Conservation (phyloP, 2,113 vertebrate genomes). For the Peucedramus taeniatus region DNA sequence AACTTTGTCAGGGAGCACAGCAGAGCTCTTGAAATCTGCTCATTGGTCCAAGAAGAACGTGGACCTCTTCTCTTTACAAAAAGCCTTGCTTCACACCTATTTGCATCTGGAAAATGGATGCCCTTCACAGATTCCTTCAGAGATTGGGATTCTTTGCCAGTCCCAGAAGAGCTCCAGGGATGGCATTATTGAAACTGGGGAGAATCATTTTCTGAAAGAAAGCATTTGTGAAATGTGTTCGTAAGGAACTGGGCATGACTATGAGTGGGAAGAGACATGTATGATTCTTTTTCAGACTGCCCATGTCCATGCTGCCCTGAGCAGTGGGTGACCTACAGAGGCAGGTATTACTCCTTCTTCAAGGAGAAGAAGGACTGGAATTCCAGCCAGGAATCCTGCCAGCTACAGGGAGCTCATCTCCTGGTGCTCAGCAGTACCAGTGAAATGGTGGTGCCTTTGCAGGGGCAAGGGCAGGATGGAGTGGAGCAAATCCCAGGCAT, state of each 20-base stretch:
- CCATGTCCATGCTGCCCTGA: background rate
- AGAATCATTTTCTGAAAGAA: background rate
- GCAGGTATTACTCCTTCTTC: conserved; percentile 42
- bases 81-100: background rate
- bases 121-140: background rate
- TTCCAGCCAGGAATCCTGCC: conserved; percentile 23
- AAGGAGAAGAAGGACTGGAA: background rate
- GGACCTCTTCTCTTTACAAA: background rate
- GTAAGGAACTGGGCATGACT: background rate
- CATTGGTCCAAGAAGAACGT: background rate
- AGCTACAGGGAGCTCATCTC: background rate
- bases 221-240: background rate
- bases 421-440: background rate
- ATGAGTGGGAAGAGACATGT: background rate
- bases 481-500: background rate
- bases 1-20: background rate
- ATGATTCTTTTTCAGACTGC: background rate
- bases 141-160: background rate
- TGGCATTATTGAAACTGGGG: background rate
- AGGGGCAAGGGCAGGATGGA: background rate
- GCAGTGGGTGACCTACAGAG: background rate
- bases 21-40: background rate
- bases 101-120: background rate
- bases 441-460: background rate
- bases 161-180: background rate